phyloP scores from a whole-genome alignment of 2,888 invertebrate genomes.

The Nemotelus nigrinus region DNA sequence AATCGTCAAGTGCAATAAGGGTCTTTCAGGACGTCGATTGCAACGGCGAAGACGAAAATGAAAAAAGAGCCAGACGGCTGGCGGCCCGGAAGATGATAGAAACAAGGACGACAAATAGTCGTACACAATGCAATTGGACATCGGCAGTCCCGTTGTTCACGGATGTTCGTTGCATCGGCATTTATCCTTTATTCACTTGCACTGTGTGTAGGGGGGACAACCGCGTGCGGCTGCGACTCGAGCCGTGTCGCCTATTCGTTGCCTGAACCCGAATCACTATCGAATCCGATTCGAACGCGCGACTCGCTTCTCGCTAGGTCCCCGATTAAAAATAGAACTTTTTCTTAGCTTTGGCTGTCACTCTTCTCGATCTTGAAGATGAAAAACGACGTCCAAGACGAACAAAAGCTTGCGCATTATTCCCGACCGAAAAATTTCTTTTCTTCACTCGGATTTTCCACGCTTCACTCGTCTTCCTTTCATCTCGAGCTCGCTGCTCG shows the following conservation, averaged over 20 bases:
- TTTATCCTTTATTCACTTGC: constrained; percentile 27
- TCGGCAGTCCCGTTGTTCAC: neutral
- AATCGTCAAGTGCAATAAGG: constrained; percentile 14
- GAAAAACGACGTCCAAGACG: constrained; percentile 23
- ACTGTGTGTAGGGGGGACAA: neutral
- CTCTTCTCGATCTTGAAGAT: constrained; percentile 10
- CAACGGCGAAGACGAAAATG: neutral
- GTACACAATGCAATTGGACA: constrained; percentile 6
- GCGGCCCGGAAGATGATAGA: neutral
- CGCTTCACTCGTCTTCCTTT: constrained; percentile 29
- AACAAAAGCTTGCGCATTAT: constrained; percentile 44
- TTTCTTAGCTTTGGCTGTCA: constrained; percentile 32
- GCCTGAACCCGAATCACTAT: neutral
- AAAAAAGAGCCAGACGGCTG: neutral
- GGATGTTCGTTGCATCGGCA: neutral
- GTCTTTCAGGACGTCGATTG: neutral
- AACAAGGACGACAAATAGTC: neutral
- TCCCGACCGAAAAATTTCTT: constrained; percentile 33
- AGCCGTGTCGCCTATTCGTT: neutral
- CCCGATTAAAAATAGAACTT: constrained; percentile 41
- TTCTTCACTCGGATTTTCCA: neutral
- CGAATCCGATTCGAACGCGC: constrained; percentile 13
- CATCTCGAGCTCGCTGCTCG: constrained; percentile 26
- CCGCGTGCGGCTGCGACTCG: constrained; percentile 15
- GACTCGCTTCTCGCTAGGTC: constrained; percentile 4